Evolutionary conservation across 2,888 invertebrate species (phyloP).

Genomic region (Schizaphis graminum): DNA sequence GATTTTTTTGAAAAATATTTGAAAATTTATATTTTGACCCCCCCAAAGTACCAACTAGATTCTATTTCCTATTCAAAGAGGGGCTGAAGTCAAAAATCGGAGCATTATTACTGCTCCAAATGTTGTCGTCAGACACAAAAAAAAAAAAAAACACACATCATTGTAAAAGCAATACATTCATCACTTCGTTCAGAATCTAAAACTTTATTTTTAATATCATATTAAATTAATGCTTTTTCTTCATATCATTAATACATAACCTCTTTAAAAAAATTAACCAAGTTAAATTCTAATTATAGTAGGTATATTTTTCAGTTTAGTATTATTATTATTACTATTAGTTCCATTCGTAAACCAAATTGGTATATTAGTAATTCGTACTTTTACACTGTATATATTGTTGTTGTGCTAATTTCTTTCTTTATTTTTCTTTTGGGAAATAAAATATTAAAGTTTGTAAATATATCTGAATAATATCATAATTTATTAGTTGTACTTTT

Average conservation of each 20-base stretch:
- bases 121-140: no score
- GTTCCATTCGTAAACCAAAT: neutral
- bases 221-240: neutral
- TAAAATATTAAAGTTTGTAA: neutral
- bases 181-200: no score
- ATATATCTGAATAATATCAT: neutral
- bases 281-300: neutral
- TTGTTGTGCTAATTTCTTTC: neutral
- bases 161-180: no score
- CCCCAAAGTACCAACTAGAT: no score
- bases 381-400: neutral
- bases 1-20: no score
- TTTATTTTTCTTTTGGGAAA: neutral
- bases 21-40: no score
- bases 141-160: no score
- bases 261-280: neutral
- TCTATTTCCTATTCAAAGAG: no score
- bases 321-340: neutral
- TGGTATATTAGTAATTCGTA: neutral
- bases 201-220: no score
- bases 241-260: neutral
- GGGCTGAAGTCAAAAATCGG: no score
- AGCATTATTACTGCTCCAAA: no score
- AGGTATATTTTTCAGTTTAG: neutral
- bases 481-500: constrained; percentile 16